phyloP scores from a whole-genome alignment of 2,888 invertebrate genomes.

The Cheilosia urbana region DNA sequence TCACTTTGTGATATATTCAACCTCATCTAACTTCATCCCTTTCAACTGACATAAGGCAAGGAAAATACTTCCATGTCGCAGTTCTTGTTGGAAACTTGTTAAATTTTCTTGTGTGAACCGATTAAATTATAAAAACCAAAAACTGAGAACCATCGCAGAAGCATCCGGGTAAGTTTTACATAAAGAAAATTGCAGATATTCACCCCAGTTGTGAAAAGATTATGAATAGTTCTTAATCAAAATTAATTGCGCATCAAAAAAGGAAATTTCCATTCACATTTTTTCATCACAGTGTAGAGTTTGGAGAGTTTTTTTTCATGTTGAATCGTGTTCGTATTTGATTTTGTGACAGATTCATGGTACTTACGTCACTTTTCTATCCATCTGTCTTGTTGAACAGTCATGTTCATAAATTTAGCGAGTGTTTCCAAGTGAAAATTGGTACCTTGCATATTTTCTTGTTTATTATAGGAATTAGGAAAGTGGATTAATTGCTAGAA shows the following conservation, averaged over 20 bases:
- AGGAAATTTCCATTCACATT: conserved; percentile 17
- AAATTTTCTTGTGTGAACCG: conserved; percentile 73
- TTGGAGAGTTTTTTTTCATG: conserved; percentile 60
- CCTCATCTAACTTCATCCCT: conserved; percentile 50
- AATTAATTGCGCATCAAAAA: conserved; percentile 46
- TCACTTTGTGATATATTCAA: conserved; percentile 37
- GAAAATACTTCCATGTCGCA: conserved; percentile 75
- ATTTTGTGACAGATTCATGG: conserved; percentile 51
- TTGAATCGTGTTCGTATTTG: conserved; percentile 50
- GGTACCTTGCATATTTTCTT: too few species aligned
- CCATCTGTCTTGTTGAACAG: background rate
- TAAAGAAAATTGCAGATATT: conserved; percentile 8
- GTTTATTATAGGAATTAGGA: too few species aligned
- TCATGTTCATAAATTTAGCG: too few species aligned
- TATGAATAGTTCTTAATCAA: background rate
- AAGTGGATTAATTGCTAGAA: too few species aligned
- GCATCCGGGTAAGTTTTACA: conserved; percentile 69
- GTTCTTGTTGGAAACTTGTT: conserved; percentile 79
- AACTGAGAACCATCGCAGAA: conserved; percentile 73
- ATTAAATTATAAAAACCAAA: conserved; percentile 67
- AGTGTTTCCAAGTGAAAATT: background rate
- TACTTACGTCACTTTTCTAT: conserved; percentile 57
- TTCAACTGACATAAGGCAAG: conserved; percentile 56
- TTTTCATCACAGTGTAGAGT: conserved; percentile 35
- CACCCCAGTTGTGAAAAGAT: conserved; percentile 39